Evolutionary conservation across 2,797 vertebrate species (phyloP), one percentile per base, ranked within the genome.

Genomic region (Sebastes minor): DNA sequence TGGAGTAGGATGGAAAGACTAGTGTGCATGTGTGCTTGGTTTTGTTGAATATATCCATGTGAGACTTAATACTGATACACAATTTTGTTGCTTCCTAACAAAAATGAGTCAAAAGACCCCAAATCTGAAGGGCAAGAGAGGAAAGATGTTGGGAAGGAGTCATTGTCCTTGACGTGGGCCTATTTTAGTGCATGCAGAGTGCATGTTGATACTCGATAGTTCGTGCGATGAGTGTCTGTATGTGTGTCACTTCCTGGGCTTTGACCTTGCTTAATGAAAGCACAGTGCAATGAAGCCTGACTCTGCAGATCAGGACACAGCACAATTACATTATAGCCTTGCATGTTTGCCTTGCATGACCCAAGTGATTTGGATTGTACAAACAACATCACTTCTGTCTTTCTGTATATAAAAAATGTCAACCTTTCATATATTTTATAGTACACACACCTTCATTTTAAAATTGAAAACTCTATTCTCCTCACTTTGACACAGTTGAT

Each of bases 211-310:
- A 74, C 65, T 59, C 77, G 65, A 68, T 57, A 52, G 59, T 71
- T 42, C 0, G 30, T 81, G 66, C 11, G 1, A 16, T 52, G 55
- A 78, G 12, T 28, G 56, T 28, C 27, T 66, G 69, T 62, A 18
- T 75, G 62, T 23, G 33, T 71, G 63, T 69, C 73, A 49, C 64
- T 76, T 78, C 35, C 71, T 64, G 66, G 65, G 23, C 52, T 77
- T 20, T 46, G 81, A 80, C 56, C 52, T 83, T 80, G 70, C 72
- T 67, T 27, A 83, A 38, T 64, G 42, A 61, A 66, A 70, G 32
- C 74, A 23, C 57, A 49, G 28, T 70, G 79, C 53, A 60, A 1
- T 61, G 35, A 59, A 74, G 70, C 30, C 75, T 59, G 52, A 71
- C 52, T 49, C 52, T 49, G 71, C n/a, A 82, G 64, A 53, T 82